Conservation (phyloP, 2,113 vertebrate genomes). For the Eretmochelys imbricata region DNA sequence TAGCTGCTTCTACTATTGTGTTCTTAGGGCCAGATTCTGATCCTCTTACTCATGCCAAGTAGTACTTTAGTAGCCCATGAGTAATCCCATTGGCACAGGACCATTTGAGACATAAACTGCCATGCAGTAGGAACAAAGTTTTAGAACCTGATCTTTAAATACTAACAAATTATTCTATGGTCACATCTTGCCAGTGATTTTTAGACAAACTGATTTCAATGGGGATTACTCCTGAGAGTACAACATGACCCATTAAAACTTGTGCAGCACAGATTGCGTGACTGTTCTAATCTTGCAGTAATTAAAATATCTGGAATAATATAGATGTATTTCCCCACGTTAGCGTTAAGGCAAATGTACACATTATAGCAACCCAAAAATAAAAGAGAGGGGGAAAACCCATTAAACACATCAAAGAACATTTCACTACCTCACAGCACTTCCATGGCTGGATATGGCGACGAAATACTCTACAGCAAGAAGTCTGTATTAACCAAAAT, state of each 20-base stretch:
- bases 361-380: slow-evolving; percentile 30
- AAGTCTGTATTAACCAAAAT: slow-evolving; percentile 47
- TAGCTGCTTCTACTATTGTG: neutral
- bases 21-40: neutral
- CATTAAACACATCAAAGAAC: slow-evolving; percentile 36
- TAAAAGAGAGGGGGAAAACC: slow-evolving; percentile 51
- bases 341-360: slow-evolving; percentile 4
- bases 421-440: slow-evolving; percentile 44
- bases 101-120: neutral
- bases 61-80: neutral
- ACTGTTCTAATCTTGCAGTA: accelerated
- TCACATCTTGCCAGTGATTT: neutral
- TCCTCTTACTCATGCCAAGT: neutral
- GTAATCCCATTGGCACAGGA: neutral
- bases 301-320: neutral
- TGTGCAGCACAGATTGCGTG: neutral
- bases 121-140: slow-evolving; percentile 23
- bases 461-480: slow-evolving; percentile 61
- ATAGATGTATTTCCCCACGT: neutral
- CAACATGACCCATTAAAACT: neutral
- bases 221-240: neutral
- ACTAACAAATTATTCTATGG: neutral
- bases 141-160: neutral
- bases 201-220: neutral
- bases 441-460: slow-evolving; percentile 48